These are phyloP conservation scores for Baryphthengus martii DNA, from an alignment of 2,113 vertebrate species.

Conservation along the genomic window DNA sequence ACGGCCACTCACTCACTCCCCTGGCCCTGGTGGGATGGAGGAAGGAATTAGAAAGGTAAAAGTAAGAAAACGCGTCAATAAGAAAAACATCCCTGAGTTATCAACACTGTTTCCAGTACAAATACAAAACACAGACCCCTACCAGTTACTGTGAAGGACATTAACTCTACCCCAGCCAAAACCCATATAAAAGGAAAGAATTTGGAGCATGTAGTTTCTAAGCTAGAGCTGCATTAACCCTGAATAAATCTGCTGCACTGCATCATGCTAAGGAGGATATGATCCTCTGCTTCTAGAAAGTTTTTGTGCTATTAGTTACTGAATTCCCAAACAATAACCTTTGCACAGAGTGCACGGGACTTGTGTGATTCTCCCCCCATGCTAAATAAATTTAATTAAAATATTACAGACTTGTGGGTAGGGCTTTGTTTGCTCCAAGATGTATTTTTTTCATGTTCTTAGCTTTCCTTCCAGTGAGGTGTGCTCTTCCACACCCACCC, in stretches of 20 bases:
- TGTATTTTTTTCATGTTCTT: background rate
- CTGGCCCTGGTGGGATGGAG: background rate
- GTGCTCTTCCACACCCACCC: background rate
- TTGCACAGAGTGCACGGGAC: fast-evolving
- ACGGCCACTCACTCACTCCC: background rate
- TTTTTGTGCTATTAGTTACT: background rate
- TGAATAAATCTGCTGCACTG: background rate
- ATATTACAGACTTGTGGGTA: background rate
- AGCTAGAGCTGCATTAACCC: background rate
- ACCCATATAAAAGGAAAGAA: background rate
- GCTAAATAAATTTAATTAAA: background rate
- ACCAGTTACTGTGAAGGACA: background rate
- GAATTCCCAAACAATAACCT: background rate
- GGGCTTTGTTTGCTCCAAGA: background rate
- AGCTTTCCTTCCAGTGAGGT: background rate
- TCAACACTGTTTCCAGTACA: background rate
- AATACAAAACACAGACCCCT: background rate
- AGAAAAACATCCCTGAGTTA: background rate
- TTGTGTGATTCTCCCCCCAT: background rate
- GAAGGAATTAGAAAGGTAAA: background rate
- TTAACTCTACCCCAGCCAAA: background rate
- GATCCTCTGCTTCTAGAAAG: background rate
- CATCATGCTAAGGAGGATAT: background rate
- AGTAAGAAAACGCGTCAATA: background rate
- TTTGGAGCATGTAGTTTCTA: background rate